A percentile compares a stretch with the other conserved stretches of the same genome.
Conservation (phyloP, 92 coral and sea anemone species). For the Heteractis magnifica region DNA sequence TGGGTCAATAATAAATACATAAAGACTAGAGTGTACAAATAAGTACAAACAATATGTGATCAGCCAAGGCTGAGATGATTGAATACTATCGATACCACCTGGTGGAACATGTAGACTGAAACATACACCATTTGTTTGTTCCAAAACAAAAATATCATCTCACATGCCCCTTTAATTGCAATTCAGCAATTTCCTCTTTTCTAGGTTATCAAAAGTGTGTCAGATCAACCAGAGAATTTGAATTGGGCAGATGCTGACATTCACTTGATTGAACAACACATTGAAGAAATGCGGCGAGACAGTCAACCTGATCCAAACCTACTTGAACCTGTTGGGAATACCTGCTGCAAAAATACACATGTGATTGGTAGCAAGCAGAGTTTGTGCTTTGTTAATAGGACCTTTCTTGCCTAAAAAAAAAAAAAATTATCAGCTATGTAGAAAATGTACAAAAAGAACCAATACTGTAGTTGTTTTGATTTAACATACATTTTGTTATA, state of each 20-base stretch:
- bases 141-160: background rate
- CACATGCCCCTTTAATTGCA: background rate
- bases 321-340: background rate
- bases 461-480: background rate
- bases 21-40: too few species aligned
- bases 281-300: constrained; percentile 63
- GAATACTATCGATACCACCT: too few species aligned
- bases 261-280: constrained; percentile 51
- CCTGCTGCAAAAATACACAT: constrained; percentile 4
- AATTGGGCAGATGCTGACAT: constrained; percentile 71
- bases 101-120: too few species aligned
- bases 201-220: constrained; percentile 60
- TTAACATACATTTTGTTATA: background rate
- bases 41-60: too few species aligned
- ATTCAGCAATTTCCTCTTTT: background rate
- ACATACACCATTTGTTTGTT: too few species aligned
- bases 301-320: constrained; percentile 39
- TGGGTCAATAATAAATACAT: too few species aligned
- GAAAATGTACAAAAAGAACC: background rate
- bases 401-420: constrained; percentile 16
- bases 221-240: constrained; percentile 53
- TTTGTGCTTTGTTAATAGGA: constrained; percentile 32
- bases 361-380: constrained; percentile 16
- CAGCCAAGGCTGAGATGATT: too few species aligned
- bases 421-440: background rate